A percentile compares a stretch with the other conserved stretches of the same genome.
These are phyloP conservation scores for Apodemus sylvaticus DNA, from an alignment of 2,113 vertebrate species.

Conservation along the genomic window DNA sequence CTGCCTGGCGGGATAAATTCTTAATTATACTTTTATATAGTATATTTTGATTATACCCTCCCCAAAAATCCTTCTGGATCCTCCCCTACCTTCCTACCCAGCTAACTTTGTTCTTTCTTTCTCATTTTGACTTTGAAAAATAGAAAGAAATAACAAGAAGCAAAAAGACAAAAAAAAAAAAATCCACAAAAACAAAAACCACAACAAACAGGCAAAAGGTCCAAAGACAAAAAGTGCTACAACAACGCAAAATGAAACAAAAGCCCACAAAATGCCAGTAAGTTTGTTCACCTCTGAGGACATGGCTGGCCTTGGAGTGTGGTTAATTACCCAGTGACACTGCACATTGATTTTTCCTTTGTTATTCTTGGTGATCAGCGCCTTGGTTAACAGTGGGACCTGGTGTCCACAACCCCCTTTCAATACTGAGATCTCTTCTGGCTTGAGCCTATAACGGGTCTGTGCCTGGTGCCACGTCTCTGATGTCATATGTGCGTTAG, in stretches of 20 bases:
- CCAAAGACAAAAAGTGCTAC: background rate
- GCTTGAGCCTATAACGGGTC: background rate
- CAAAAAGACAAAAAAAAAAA: background rate
- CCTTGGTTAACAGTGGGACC: background rate
- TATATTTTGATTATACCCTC: background rate
- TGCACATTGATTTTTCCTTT: background rate
- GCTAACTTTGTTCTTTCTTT: background rate
- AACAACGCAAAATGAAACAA: background rate
- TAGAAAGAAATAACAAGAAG: background rate
- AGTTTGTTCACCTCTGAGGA: background rate
- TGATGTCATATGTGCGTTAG: too few relatives aligned
- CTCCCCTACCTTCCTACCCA: background rate
- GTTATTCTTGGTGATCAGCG: background rate
- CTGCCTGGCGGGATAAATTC: too few relatives aligned
- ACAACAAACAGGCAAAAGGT: background rate
- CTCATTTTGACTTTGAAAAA: background rate
- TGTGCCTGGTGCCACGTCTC: background rate
- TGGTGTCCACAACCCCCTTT: background rate
- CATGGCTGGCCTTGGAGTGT: background rate
- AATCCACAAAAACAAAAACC: background rate
- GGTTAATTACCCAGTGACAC: background rate
- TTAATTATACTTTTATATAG: background rate
- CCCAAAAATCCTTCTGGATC: too few relatives aligned
- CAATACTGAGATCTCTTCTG: background rate
- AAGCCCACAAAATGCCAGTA: background rate